Evolutionary conservation across 2,113 vertebrate genomes (phyloP), one percentile per base, ranked within the genome.

Genomic region (Limanda limanda): DNA sequence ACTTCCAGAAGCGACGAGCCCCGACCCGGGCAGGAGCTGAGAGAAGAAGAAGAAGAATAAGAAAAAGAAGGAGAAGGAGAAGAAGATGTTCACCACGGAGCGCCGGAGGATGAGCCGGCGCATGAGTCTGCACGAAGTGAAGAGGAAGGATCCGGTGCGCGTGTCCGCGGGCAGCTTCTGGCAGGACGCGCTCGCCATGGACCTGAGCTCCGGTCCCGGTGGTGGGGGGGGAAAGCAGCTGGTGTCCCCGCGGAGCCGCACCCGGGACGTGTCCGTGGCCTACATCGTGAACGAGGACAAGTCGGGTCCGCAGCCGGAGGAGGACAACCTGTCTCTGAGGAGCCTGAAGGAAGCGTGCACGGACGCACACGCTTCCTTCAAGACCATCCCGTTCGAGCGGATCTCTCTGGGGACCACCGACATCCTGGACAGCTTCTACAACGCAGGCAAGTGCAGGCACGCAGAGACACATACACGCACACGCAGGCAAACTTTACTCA

Each of bases 361-460:
- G 0, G 91, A 95, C 64, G 87, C 92, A 5, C 79, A 93, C 78
- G 91, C 93, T 1, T 71, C 81, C 21, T 88, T 97, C 37, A 73
- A 78, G 47, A 83, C 88, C 10, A 80, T 97, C 59, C 90, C 95
- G 2, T 95, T 95, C 3, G 94, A 91, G 65, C 93, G 89, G 1
- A 84, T 97, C 52, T 94, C 93, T 0, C 82, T 95, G 52, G 96
- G 95, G 0, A 93, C 95, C 40, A 92, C 96, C 0, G 75, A 87
- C 3, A 86, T 95, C 4, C 87, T 97, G 67, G 95, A 96, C 59
- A 86, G 79, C 45, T 97, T 97, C 90, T 97, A 97, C 91, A 97
- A 96, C 17, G 95, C 97, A 69, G 97, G 97, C 95, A 93, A 96
- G 96, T 84, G 58, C 1, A n/a, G 67, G 24, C 86, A 67, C 48